phyloP scores from a whole-genome alignment of 2,113 vertebrate genomes.

The Paralichthys olivaceus region DNA sequence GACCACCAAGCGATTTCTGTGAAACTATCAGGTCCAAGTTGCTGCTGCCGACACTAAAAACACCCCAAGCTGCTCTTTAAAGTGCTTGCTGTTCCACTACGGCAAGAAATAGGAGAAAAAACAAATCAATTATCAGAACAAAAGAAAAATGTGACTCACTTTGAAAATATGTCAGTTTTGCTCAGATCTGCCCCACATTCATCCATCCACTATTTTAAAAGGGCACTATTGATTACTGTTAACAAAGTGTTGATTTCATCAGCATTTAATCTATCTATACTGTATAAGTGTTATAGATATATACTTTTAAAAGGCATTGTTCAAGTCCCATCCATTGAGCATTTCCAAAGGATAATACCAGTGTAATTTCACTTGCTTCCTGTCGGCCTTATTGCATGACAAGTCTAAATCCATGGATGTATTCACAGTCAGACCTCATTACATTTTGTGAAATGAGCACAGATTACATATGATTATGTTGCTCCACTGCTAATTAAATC shows the following conservation, averaged over 20 bases:
- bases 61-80: not conserved
- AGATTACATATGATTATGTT: conserved; percentile 47
- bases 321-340: conserved; percentile 2
- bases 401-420: conserved; percentile 26
- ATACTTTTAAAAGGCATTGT: not conserved
- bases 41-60: conserved; percentile 2
- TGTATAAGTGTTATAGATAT: not conserved
- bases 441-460: conserved; percentile 27
- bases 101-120: not conserved
- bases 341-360: conserved; percentile 11
- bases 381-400: conserved; percentile 17
- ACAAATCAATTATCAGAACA: conserved; percentile 22
- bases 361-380: conserved; percentile 33
- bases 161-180: not conserved
- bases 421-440: conserved; percentile 37
- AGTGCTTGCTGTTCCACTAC: not conserved
- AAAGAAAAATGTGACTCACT: conserved; percentile 6
- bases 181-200: conserved; percentile 5
- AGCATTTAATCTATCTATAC: not conserved
- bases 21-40: not conserved
- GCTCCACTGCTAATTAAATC: conserved; percentile 40
- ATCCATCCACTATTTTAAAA: not conserved
- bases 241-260: conserved; percentile 5
- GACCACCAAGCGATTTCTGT: not conserved
- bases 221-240: not conserved